Base-by-base conservation (phyloP, 2,797 vertebrate species). In the Danio choprae region DNA sequence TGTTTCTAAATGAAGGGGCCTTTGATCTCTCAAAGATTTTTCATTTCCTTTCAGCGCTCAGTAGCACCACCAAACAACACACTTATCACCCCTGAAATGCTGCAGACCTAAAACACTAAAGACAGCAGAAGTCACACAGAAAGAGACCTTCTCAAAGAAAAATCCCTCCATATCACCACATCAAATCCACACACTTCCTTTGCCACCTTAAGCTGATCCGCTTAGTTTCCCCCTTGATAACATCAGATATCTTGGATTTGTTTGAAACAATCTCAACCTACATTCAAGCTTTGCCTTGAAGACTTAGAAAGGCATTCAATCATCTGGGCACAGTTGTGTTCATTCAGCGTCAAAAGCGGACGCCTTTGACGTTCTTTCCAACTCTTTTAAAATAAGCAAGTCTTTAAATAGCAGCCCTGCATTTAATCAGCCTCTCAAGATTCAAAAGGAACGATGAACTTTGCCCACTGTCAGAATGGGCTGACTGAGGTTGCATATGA, bases 371-470 rank as follows among this genome's bases (percentile, higher is more conserved):
- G 16, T 20, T 29, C n/a, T n/a, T 77, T 75, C 8, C 38, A 9
- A 12, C 4, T 20, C 41, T 68, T 7, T 0, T 16, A 55, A 60
- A 65, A 64, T 46, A 46, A 56, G 20, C 1, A 46, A 15, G 7
- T 77, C 16, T 68, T 68, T 68, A 46, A 68, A 58, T 40, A 68
- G 20, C 63, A 67, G 41, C 10, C 53, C 7, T 58, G 16, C 10
- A 7, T 56, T 67, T 36, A 56, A 46, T 77, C 38, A 20, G 40
- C 20, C 63, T 36, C 6, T 48, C 22, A 18, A 1, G 4, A 68
- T 63, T 48, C 18, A 40, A 56, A 46, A 77, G 20, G 13, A 71
- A 70, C 51, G 9, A 16, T 55, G 56, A 81, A 63, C 72, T 76
- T 71, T 53, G 20, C 12, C 48, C 58, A 46, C 13, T 43, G 50